These are phyloP conservation scores for Amphipoea oculea DNA, from an alignment of 2,888 invertebrate genomes.

Conservation along the genomic window DNA sequence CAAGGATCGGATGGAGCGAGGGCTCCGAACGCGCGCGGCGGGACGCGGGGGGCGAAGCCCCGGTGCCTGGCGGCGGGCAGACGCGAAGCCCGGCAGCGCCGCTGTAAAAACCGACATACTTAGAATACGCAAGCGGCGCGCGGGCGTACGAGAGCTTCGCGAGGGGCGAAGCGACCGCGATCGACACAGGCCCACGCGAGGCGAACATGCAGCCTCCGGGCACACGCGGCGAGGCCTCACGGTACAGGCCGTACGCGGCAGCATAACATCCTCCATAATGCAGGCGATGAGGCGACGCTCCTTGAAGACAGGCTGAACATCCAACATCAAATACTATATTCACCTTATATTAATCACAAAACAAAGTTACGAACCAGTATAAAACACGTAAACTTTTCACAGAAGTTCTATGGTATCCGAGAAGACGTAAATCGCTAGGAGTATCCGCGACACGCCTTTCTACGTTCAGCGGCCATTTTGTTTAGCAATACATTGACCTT, in stretches of 20 bases:
- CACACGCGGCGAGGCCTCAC: conserved; percentile 86
- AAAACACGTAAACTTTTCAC: conserved; percentile 88
- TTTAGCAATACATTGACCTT: conserved; percentile 75
- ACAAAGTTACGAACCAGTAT: conserved; percentile 90
- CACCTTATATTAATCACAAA: conserved; percentile 89
- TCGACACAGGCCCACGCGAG: conserved; percentile 84
- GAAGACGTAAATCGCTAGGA: conserved; percentile 80
- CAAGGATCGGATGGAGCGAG: conserved; percentile 84
- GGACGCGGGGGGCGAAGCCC: conserved; percentile 81
- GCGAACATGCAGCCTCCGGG: conserved; percentile 86
- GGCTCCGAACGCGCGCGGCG: conserved; percentile 89
- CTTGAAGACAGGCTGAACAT: conserved; percentile 64
- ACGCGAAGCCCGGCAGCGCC: conserved; percentile 86
- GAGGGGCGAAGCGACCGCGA: conserved; percentile 82
- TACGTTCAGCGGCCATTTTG: conserved; percentile 88
- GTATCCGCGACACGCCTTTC: conserved; percentile 87
- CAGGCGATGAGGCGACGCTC: conserved; percentile 69
- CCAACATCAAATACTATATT: conserved; percentile 81
- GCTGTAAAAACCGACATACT: conserved; percentile 89
- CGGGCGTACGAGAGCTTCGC: conserved; percentile 84
- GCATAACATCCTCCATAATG: conserved; percentile 57
- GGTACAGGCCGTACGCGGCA: conserved; percentile 83
- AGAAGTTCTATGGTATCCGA: conserved; percentile 84
- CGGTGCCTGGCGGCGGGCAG: conserved; percentile 85
- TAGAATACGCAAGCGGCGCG: conserved; percentile 86